phyloP scores from a whole-genome alignment of 2,797 vertebrate genomes.

The Ptychadena robeensis region DNA sequence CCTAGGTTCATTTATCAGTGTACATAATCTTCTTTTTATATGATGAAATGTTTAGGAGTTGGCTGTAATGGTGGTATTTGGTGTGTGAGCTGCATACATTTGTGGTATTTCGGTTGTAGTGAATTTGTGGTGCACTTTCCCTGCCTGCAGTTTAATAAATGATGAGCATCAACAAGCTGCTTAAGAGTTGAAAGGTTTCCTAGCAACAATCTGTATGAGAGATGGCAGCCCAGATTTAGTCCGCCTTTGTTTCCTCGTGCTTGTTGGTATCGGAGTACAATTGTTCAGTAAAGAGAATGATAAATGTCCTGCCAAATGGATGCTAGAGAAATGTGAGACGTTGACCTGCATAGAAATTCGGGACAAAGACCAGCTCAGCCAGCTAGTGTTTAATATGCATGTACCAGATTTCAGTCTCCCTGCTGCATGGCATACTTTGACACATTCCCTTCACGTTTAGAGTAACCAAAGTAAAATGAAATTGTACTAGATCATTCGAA shows the following conservation, averaged over 20 bases:
- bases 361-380: conserved; percentile 73
- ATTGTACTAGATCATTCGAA: conserved; percentile 4
- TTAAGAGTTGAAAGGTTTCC: conserved; percentile 75
- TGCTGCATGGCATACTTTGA: conserved; percentile 20
- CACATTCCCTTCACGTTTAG: conserved; percentile 21
- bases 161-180: conserved; percentile 75
- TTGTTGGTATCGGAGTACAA: conserved; percentile 75
- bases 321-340: conserved; percentile 72
- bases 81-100: neutral
- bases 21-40: neutral
- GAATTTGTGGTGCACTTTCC: conserved; percentile 17
- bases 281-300: conserved; percentile 78
- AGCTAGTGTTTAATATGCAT: conserved; percentile 75
- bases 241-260: conserved; percentile 75
- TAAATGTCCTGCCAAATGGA: conserved; percentile 78
- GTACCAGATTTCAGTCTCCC: conserved; percentile 58
- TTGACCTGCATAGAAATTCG: conserved; percentile 67
- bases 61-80: neutral
- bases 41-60: neutral
- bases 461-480: conserved; percentile 1
- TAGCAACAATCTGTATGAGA: conserved; percentile 73
- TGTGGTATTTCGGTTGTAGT: neutral
- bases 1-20: neutral
- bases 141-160: conserved; percentile 67
- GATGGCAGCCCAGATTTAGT: conserved; percentile 68